These are phyloP conservation scores for Flexamia atlantica DNA, from an alignment of 2,888 invertebrate species.

Conservation along the genomic window DNA sequence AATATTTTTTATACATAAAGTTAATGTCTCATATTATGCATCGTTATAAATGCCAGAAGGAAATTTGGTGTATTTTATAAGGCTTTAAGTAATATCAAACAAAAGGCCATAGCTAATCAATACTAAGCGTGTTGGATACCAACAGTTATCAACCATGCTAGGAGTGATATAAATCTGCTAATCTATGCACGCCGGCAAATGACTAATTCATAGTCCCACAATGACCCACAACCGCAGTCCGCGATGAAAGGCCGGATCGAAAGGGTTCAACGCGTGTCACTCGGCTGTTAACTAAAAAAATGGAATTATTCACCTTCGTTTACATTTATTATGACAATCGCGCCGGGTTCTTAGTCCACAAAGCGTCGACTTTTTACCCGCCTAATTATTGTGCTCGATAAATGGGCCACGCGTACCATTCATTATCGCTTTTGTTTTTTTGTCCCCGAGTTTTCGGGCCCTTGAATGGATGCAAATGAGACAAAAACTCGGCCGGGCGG, in stretches of 20 bases:
- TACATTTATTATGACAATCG: conserved; percentile 59
- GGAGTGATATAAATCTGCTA: not conserved
- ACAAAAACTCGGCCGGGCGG: conserved; percentile 13
- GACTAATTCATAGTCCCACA: not conserved
- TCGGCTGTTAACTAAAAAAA: conserved; percentile 44
- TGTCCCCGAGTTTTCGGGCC: conserved; percentile 14
- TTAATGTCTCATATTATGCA: too few species aligned
- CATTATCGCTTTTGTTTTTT: conserved; percentile 53
- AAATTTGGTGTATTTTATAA: too few species aligned
- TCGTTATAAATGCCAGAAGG: too few species aligned
- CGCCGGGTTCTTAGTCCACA: not conserved
- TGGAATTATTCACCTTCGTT: conserved; percentile 45
- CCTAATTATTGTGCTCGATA: conserved; percentile 40
- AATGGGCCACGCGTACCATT: conserved; percentile 52
- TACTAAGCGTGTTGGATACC: too few species aligned
- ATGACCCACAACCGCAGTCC: not conserved
- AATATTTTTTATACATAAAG: too few species aligned
- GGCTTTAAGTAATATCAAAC: too few species aligned
- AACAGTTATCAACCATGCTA: not conserved
- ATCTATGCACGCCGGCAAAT: not conserved
- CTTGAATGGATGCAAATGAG: conserved; percentile 57
- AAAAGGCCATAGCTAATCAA: too few species aligned
- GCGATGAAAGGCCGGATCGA: conserved; percentile 8
- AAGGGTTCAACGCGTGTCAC: conserved; percentile 46
- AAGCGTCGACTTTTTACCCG: conserved; percentile 14